Conservation (phyloP, 2,113 vertebrate genomes). For the Centropristis striata region DNA sequence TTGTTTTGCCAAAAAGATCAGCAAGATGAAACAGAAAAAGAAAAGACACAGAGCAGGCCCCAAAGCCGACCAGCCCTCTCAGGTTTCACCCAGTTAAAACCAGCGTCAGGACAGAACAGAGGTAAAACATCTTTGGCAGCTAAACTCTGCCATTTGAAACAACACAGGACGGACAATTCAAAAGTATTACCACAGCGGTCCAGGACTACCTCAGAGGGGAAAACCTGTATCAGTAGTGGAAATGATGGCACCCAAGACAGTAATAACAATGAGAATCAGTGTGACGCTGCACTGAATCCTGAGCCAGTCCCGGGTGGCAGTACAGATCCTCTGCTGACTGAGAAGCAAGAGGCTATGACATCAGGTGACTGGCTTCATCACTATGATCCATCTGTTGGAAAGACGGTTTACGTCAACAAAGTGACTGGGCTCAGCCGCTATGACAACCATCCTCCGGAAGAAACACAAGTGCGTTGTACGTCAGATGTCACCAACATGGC, state of each 20-base stretch:
- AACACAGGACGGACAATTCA: slow-evolving; percentile 56
- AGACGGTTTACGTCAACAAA: slow-evolving; percentile 91
- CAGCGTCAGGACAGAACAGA: slow-evolving; percentile 24
- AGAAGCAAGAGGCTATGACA: slow-evolving; percentile 8
- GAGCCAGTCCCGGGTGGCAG: not conserved
- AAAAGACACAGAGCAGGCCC: not conserved
- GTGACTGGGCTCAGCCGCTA: slow-evolving; percentile 94
- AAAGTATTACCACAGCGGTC: slow-evolving; percentile 21
- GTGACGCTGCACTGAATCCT: not conserved
- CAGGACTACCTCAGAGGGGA: slow-evolving; percentile 17
- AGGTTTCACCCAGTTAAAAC: slow-evolving; percentile 65
- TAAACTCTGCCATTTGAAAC: slow-evolving; percentile 89
- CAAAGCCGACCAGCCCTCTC: slow-evolving; percentile 56
- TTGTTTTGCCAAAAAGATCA: slow-evolving; percentile 6
- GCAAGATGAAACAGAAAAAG: slow-evolving; percentile 5
- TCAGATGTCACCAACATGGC: slow-evolving; percentile 92
- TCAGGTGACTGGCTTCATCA: slow-evolving; percentile 87
- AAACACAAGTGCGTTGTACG: slow-evolving; percentile 84
- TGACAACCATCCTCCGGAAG: slow-evolving; percentile 76
- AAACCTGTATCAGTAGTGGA: not conserved
- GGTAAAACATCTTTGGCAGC: slow-evolving; percentile 86
- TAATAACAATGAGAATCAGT: slow-evolving; percentile 23
- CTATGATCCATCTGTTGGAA: slow-evolving; percentile 89
- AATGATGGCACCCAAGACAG: slow-evolving; percentile 17
- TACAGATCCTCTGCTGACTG: slow-evolving; percentile 1